Evolutionary conservation across 2,113 vertebrate species (phyloP), one percentile per base, ranked within the genome.

Genomic region (Hippocampus guttulatus): DNA sequence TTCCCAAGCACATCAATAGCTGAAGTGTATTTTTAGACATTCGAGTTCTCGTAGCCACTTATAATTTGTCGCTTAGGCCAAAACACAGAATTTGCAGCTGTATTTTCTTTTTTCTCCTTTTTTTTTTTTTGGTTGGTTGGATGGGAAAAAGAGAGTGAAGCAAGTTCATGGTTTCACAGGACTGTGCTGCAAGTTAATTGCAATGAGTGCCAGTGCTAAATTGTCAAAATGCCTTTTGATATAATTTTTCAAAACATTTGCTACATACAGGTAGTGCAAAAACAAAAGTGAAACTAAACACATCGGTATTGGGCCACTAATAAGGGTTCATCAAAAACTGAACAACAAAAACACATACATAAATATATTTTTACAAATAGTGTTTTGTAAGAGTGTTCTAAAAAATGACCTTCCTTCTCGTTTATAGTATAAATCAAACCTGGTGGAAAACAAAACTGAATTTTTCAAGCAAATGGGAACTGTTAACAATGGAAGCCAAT

Each of bases 21-120:
- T 58, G n/a, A 38, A 20, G 12, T 1, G 45, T 85, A 65, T 76
- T 77, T 69, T 78, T 76, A 76, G 67, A 76, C 38, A 18, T 40
- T 11, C 45, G 51, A 41, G 58, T 67, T 69, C 40, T 55, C 51
- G 25, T 14, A 21, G 21, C 52, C 40, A 69, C 64, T 68, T 68
- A 18, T 68, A 58, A 76, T 67, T 69, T 64, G 40, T 47, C n/a
- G 67, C 70, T 57, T 41, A 47, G 43, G n/a, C 12, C 55, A 11
- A 68, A 71, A 80, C 25, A n/a, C 54, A 68, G 62, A 74, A 69
- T 69, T 70, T 66, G 40, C 38, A 66, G 54, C 70, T 70, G 5
- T 25, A 0, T 58, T 52, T 30, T 43, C 33, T 43, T 65, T 25
- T 4, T 25, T 20, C 25, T 25, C 25, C 30, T 65, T 43, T 65